Evolutionary conservation across 2,797 vertebrate species (phyloP), one percentile per base, ranked within the genome.

Genomic region (Eurystomus glaucurus): DNA sequence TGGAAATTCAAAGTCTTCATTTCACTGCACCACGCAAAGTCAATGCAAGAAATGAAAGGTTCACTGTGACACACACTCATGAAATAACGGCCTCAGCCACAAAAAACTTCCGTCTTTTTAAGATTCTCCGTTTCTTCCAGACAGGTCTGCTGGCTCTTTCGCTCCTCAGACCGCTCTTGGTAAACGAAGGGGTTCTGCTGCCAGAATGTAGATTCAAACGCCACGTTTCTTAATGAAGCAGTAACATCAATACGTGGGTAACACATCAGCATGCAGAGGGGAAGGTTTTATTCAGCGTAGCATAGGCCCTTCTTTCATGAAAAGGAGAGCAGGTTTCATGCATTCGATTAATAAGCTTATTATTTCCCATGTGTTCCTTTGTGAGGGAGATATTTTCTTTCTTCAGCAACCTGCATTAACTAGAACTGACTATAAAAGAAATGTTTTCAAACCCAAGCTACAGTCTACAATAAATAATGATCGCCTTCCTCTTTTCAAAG

Each of bases 401-500:
- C 93, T 97, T 95, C 96, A 95, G 97, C 92, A 98, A 95, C 92
- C 71, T 97, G 96, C 91, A 97, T 97, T 95, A 96, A 98, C 92
- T 91, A 94, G 96, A 95, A 96, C 84, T 79, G 90, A 96, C 94
- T 96, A 97, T 93, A 98, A 97, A 97, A 94, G 95, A 98, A 97
- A 98, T 89, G 92, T 96, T 94, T 97, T 97, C 95, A 97, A 97
- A 98, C 96, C 95, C 96, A 93, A 97, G 97, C 96, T 85, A 95
- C 85, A 95, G 96, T 64, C 93, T 62, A 81, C 79, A 64, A 80
- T 95, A 98, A 98, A 97, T 94, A 97, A 96, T 25, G 88, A 88
- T 91, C 43, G 78, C 90, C 93, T 94, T 93, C 79, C 90, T 91
- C 89, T 93, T 85, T 94, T 94, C 11, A 52, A 95, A 90, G 95